Evolutionary conservation across 2,888 invertebrate genomes (phyloP).

Genomic region (Parnassius smintheus): DNA sequence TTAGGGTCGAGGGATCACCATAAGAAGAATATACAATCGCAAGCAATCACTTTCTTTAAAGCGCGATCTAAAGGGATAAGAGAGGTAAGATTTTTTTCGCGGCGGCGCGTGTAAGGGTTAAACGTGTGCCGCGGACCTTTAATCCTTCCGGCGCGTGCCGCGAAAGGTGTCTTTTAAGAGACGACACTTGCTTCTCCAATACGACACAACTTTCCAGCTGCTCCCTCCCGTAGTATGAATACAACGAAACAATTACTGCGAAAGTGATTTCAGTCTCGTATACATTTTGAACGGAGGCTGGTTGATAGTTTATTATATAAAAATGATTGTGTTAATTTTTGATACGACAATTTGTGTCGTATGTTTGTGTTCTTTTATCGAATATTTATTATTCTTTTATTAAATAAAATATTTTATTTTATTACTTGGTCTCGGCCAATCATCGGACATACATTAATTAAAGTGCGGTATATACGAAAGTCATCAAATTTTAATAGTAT

Average conservation of each 20-base stretch:
- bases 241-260: not conserved
- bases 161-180: not conserved
- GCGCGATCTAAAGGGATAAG: slow-evolving; percentile 23
- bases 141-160: slow-evolving; percentile 20
- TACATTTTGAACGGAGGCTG: too few relatives aligned
- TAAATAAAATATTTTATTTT: too few relatives aligned
- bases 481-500: too few relatives aligned
- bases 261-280: too few relatives aligned
- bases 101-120: slow-evolving; percentile 21
- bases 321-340: too few relatives aligned
- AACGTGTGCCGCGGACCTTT: slow-evolving; percentile 6
- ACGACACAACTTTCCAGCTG: not conserved
- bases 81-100: slow-evolving; percentile 18
- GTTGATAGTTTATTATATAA: too few relatives aligned
- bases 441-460: too few relatives aligned
- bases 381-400: too few relatives aligned
- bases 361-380: too few relatives aligned
- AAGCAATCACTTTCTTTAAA: slow-evolving; percentile 20
- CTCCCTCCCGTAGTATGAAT: slow-evolving; percentile 3
- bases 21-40: slow-evolving; percentile 3
- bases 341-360: too few relatives aligned
- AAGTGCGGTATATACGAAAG: too few relatives aligned
- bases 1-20: not conserved
- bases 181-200: not conserved
- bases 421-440: too few relatives aligned